phyloP scores from a whole-genome alignment of 2,113 vertebrate species.

The Myodes glareolus region DNA sequence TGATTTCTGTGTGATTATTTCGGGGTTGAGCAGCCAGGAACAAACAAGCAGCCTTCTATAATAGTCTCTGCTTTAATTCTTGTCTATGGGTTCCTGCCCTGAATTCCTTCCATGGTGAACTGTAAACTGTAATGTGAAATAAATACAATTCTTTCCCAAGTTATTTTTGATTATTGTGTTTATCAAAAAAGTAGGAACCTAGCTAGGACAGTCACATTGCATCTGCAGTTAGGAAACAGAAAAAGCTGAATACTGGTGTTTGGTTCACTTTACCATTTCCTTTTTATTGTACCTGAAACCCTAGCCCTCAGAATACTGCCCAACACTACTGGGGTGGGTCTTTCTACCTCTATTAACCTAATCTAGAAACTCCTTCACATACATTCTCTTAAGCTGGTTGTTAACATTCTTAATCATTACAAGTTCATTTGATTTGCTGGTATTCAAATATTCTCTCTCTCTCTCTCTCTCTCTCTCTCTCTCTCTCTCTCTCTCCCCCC shows the following conservation, averaged over 20 bases:
- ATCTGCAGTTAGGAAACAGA: not conserved
- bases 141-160: not conserved
- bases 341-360: not conserved
- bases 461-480: not conserved
- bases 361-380: not conserved
- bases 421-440: not conserved
- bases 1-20: no score
- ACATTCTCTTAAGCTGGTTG: not conserved
- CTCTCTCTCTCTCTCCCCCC: not conserved
- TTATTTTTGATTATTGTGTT: not conserved
- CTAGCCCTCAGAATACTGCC: not conserved
- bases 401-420: not conserved
- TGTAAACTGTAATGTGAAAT: not conserved
- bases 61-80: not conserved
- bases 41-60: no score
- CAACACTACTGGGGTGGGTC: not conserved
- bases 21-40: rapidly evolving
- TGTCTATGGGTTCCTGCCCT: not conserved
- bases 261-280: not conserved
- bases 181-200: not conserved
- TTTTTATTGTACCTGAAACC: not conserved
- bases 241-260: not conserved
- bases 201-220: not conserved
- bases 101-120: not conserved
- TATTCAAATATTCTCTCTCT: not conserved